phyloP scores from a whole-genome alignment of 2,113 vertebrate genomes.

The Tetrax tetrax region DNA sequence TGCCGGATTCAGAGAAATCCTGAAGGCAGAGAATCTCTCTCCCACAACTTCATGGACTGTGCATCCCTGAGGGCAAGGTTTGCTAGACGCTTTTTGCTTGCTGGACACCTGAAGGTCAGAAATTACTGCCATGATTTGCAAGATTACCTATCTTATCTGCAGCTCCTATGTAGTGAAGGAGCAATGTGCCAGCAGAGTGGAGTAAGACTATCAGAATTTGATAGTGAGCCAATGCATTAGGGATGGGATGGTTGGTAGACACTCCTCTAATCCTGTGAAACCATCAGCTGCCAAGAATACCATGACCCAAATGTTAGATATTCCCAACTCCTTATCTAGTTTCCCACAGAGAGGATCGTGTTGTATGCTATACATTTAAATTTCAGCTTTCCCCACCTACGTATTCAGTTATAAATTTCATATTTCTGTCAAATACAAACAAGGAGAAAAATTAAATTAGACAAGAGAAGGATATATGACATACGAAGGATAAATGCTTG shows the following conservation, averaged over 20 bases:
- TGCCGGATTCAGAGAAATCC: not conserved
- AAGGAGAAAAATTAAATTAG: constrained; percentile 46
- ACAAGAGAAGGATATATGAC: constrained; percentile 4
- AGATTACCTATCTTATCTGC: not conserved
- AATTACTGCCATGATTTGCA: not conserved
- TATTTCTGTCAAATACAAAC: constrained; percentile 18
- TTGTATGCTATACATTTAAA: not conserved
- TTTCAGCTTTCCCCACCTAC: not conserved
- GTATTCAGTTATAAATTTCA: constrained; percentile 18
- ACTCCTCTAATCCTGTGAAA: not conserved
- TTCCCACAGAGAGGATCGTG: constrained; percentile 34
- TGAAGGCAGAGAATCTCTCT: not conserved
- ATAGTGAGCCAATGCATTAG: not conserved
- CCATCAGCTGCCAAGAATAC: not conserved
- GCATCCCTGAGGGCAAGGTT: not conserved
- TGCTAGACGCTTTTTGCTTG: not conserved
- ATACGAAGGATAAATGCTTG: constrained; percentile 22
- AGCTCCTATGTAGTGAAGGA: not conserved
- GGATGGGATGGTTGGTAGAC: not conserved
- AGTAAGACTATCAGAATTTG: not conserved
- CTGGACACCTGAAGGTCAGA: not conserved
- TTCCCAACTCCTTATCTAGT: not conserved
- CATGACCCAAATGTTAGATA: not conserved
- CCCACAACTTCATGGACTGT: not conserved
- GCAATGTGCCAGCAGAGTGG: not conserved